phyloP scores from a whole-genome alignment of 30 jellyfish, hydroid and myxozoan genomes.

The Turritopsis rubra region DNA sequence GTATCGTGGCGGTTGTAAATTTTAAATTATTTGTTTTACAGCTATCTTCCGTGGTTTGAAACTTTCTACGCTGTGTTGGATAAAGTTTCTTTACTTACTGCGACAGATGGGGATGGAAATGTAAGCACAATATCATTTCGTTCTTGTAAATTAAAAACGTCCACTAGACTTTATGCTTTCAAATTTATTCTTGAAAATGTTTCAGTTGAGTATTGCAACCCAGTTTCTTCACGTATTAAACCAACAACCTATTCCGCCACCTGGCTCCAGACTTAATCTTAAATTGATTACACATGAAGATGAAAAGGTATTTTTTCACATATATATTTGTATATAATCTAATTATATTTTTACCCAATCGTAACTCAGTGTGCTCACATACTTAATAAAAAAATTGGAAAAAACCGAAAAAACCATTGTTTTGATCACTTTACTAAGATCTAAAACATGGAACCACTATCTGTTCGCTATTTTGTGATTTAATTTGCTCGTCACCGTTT shows the following conservation, averaged over 20 bases:
- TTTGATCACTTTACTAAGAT: no score
- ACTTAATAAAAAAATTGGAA: no score
- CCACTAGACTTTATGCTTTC: no score
- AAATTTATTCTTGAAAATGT: constrained; percentile 4
- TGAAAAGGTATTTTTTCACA: background rate
- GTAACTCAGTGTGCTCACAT: no score
- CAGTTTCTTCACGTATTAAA: constrained; percentile 16
- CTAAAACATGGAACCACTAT: no score
- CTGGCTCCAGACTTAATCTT: constrained; percentile 3
- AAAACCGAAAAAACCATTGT: no score
- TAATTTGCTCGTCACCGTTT: no score
- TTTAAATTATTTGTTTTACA: background rate
- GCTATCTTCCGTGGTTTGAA: constrained; percentile 96
- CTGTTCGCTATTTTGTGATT: no score
- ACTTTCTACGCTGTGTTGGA: constrained; percentile 70
- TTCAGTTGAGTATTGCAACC: background rate
- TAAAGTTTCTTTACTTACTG: constrained; percentile 29
- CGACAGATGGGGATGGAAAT: background rate
- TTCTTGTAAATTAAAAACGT: no score
- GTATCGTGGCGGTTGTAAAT: background rate
- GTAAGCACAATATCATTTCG: background rate
- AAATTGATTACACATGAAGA: background rate
- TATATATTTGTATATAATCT: no score
- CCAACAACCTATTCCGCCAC: constrained; percentile 23
- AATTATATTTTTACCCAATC: no score